Conservation (phyloP, 2,113 vertebrate species). For the Argyrosomus japonicus region DNA sequence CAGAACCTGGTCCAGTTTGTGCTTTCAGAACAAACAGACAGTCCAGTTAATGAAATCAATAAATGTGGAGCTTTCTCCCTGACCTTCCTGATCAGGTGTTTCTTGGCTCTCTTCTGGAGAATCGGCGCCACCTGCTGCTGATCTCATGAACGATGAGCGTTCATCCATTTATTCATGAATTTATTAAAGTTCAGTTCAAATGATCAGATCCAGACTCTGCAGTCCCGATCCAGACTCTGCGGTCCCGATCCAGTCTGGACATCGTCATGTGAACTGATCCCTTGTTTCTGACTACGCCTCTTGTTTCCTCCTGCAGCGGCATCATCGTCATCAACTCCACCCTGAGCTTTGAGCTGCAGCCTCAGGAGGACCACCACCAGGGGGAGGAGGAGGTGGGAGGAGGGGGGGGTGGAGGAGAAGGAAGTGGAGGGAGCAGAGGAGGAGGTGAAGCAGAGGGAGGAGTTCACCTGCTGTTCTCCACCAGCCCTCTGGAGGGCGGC, state of each 20-base stretch:
- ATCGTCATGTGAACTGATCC: too few species aligned
- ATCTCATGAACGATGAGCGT: too few species aligned
- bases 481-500: constrained; percentile 33
- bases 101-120: too few species aligned
- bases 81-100: too few species aligned
- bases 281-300: too few species aligned
- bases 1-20: neutral
- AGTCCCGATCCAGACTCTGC: too few species aligned
- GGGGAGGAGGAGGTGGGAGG: neutral
- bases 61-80: too few species aligned
- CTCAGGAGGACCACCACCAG: constrained; percentile 31
- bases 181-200: too few species aligned
- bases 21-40: neutral
- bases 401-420: neutral
- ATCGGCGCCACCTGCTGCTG: too few species aligned
- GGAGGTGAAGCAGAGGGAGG: constrained; percentile 3
- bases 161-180: too few species aligned
- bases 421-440: neutral
- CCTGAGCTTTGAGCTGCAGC: constrained; percentile 86
- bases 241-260: too few species aligned
- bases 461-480: constrained; percentile 71
- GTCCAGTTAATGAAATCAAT: neutral
- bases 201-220: too few species aligned
- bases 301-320: constrained; percentile 80
- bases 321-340: constrained; percentile 84